Evolutionary conservation across 2,113 vertebrate genomes (phyloP).

Genomic region (Galeopterus variegatus): DNA sequence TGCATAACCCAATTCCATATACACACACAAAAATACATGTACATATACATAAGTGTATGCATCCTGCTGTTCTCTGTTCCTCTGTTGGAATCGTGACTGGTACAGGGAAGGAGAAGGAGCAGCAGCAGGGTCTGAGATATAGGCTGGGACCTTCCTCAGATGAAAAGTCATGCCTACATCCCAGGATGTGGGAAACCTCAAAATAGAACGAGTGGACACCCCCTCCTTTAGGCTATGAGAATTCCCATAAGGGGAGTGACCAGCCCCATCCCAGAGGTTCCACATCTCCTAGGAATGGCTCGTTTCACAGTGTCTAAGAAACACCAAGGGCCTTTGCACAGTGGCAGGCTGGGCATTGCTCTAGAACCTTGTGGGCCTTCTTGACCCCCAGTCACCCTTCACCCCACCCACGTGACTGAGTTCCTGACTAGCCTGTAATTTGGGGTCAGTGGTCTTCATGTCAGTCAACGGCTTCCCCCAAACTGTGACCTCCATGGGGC

Average conservation of each 20-base stretch:
- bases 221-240: too few species aligned
- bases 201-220: background rate
- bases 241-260: background rate
- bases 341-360: too few species aligned
- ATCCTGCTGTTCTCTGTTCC: background rate
- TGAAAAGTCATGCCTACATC: background rate
- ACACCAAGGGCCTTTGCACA: background rate
- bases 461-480: background rate
- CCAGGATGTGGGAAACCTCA: background rate
- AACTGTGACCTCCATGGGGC: background rate
- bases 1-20: background rate
- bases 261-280: background rate
- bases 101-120: background rate
- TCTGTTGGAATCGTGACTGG: background rate
- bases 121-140: background rate
- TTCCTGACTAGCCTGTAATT: background rate
- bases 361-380: background rate
- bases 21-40: background rate
- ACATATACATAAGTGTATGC: background rate
- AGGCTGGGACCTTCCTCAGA: background rate
- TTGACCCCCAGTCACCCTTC: background rate
- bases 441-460: background rate
- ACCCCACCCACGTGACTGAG: rapidly evolving
- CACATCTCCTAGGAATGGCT: background rate
- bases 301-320: background rate